These are phyloP conservation scores for Anoura caudifer DNA, from an alignment of 2,113 vertebrate species.

Conservation along the genomic window DNA sequence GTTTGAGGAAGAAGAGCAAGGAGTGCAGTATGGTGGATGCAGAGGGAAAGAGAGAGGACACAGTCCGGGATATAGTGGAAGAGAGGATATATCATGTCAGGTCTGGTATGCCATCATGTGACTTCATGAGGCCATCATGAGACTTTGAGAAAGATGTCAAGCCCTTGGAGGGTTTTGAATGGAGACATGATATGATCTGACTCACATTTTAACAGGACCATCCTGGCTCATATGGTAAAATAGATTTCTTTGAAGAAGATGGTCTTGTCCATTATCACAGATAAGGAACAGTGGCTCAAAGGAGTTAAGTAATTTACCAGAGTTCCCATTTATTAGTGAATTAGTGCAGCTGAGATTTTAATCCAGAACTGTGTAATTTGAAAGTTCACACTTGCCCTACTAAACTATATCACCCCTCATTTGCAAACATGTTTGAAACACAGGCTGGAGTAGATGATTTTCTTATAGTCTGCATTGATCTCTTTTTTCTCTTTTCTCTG, in stretches of 20 bases:
- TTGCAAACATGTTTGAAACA: background rate
- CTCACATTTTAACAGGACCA: background rate
- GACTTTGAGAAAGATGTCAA: background rate
- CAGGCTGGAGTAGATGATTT: background rate
- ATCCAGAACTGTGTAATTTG: background rate
- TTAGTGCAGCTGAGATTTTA: background rate
- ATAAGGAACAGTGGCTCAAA: background rate
- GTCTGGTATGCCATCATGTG: background rate
- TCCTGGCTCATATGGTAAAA: background rate
- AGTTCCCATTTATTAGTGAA: background rate
- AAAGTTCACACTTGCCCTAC: background rate
- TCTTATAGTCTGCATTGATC: background rate
- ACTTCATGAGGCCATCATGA: background rate
- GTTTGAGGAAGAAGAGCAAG: background rate
- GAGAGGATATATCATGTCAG: background rate
- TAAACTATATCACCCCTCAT: background rate
- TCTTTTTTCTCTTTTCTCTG: background rate
- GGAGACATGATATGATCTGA: background rate
- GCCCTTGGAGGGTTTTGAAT: background rate
- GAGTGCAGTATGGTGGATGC: background rate
- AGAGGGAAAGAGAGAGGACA: background rate
- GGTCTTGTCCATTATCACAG: background rate
- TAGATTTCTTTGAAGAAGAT: background rate
- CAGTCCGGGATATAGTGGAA: background rate
- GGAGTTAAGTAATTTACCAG: conserved; percentile 3